These are phyloP conservation scores for fruit fly (Drosophila melanogaster) DNA, from an alignment of 1,140 invertebrate species.

Conservation along the genomic window DNA sequence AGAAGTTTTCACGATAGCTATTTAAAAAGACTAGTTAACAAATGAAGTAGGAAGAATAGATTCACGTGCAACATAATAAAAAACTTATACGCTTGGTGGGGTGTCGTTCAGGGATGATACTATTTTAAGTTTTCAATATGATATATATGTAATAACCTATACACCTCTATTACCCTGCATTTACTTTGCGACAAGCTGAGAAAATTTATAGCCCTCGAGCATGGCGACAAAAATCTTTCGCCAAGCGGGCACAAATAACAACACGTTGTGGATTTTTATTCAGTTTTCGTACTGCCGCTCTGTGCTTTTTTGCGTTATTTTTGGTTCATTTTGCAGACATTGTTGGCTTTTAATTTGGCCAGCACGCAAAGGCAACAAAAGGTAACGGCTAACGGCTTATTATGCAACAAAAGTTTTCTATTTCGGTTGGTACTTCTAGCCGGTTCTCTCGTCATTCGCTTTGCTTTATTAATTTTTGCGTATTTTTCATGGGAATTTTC, in stretches of 20 bases:
- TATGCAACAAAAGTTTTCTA: conserved; percentile 61
- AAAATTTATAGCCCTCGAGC: conserved; percentile 71
- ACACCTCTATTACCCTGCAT: conserved; percentile 5
- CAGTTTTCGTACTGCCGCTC: conserved; percentile 23
- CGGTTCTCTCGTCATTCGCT: conserved; percentile 13
- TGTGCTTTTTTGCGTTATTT: conserved; percentile 48
- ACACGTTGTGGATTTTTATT: conserved; percentile 61
- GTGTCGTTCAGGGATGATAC: too few relatives aligned
- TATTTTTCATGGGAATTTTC: conserved; percentile 70
- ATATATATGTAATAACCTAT: background rate
- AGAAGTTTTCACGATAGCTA: too few relatives aligned
- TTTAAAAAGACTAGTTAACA: too few relatives aligned
- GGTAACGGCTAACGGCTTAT: conserved; percentile 70
- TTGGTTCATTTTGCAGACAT: conserved; percentile 79
- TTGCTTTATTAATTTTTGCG: conserved; percentile 77
- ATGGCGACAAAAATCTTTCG: conserved; percentile 78
- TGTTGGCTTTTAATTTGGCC: conserved; percentile 80
- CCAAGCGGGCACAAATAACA: conserved; percentile 69
- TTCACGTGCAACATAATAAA: too few relatives aligned
- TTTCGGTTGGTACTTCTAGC: conserved; percentile 65
- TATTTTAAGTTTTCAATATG: background rate
- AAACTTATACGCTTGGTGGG: too few relatives aligned
- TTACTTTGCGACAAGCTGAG: conserved; percentile 66
- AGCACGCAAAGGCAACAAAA: conserved; percentile 68
- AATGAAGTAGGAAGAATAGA: too few relatives aligned